Conservation (phyloP, 2,797 vertebrate genomes). For the Philypnodon macrostomus region DNA sequence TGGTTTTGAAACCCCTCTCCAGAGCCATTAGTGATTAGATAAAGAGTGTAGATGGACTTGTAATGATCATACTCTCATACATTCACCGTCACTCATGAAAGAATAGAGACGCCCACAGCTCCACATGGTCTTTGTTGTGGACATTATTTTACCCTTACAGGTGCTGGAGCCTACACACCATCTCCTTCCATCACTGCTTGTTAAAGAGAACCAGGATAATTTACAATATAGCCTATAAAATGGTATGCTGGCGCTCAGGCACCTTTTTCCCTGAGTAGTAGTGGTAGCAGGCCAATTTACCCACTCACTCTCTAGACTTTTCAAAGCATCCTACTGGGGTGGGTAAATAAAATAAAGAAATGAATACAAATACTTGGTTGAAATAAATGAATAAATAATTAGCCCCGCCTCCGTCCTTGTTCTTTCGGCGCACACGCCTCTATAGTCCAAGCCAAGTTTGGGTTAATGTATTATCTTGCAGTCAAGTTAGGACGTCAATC, state of each 20-base stretch:
- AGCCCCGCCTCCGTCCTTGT: no score
- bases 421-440: no score
- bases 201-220: slow-evolving; percentile 35
- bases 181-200: slow-evolving; percentile 52
- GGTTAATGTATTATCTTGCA: no score
- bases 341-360: no score
- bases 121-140: slow-evolving; percentile 49
- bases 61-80: slow-evolving; percentile 54
- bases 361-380: no score
- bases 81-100: slow-evolving; percentile 56
- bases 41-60: slow-evolving; percentile 64
- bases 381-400: no score
- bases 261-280: no score
- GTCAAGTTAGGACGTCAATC: no score
- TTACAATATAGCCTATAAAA: background rate
- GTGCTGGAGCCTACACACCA: slow-evolving; percentile 29
- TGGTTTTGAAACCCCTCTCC: slow-evolving; percentile 60
- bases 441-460: no score
- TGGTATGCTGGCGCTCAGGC: background rate
- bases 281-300: no score
- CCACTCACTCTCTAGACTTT: no score
- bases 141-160: slow-evolving; percentile 37
- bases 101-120: slow-evolving; percentile 37
- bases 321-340: no score
- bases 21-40: slow-evolving; percentile 69